Evolutionary conservation across 2,888 invertebrate species (phyloP).

Genomic region (Aporophyla lueneburgensis): DNA sequence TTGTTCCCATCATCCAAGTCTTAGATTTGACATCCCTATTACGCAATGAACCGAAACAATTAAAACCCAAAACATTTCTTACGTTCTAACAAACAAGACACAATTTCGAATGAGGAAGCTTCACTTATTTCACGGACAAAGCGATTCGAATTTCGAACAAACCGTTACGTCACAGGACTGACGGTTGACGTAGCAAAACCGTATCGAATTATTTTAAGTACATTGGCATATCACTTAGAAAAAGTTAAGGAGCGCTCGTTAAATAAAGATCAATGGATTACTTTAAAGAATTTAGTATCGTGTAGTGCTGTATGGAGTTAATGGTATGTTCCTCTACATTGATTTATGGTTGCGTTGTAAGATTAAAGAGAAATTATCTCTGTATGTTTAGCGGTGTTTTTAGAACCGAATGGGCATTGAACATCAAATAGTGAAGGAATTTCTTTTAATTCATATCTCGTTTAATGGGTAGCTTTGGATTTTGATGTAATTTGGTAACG

Average conservation of each 20-base stretch:
- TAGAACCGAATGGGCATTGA: conserved; percentile 47
- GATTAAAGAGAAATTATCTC: conserved; percentile 60
- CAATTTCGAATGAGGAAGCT: conserved; percentile 9
- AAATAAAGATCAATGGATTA: conserved; percentile 55
- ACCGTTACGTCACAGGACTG: conserved; percentile 53
- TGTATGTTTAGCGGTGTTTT: conserved; percentile 54
- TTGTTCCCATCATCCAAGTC: conserved; percentile 61
- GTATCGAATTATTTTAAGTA: conserved; percentile 48
- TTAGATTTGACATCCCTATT: conserved; percentile 61
- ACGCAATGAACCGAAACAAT: conserved; percentile 29
- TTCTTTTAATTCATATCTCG: conserved; percentile 49
- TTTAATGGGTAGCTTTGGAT: conserved; percentile 41
- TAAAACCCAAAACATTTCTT: conserved; percentile 27
- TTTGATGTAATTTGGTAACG: conserved; percentile 44
- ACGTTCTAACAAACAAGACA: not conserved
- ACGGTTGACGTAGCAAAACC: conserved; percentile 29
- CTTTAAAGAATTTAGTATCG: conserved; percentile 22
- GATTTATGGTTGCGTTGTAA: conserved; percentile 61
- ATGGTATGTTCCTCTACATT: conserved; percentile 45
- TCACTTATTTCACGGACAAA: conserved; percentile 46
- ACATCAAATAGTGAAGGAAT: conserved; percentile 60
- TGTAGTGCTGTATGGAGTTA: conserved; percentile 39
- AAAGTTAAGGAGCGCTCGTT: conserved; percentile 31
- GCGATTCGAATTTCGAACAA: conserved; percentile 62
- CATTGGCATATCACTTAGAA: conserved; percentile 38